phyloP scores from a whole-genome alignment of 2,797 vertebrate genomes.

The Pipistrellus nathusii region DNA sequence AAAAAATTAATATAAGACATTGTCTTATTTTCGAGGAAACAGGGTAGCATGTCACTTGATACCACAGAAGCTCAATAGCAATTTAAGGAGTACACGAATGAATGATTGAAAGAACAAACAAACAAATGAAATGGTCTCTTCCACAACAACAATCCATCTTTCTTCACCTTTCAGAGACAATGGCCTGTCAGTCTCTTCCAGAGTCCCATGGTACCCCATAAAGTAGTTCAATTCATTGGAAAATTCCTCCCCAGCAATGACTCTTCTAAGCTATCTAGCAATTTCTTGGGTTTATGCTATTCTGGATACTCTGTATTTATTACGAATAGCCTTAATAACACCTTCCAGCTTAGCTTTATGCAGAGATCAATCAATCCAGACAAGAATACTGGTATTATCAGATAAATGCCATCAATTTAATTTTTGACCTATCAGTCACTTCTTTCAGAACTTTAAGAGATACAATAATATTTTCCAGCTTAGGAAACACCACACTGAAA shows the following conservation, averaged over 20 bases:
- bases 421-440: constrained; percentile 36
- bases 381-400: neutral
- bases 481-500: constrained; percentile 33
- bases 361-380: neutral
- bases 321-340: neutral
- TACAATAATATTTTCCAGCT: constrained; percentile 59
- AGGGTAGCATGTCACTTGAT: neutral
- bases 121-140: neutral
- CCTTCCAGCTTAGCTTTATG: neutral
- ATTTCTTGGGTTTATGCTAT: neutral
- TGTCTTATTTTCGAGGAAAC: no score
- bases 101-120: neutral
- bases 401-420: constrained; percentile 49
- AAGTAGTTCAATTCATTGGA: neutral
- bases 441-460: constrained; percentile 66
- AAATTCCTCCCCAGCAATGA: neutral
- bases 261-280: neutral
- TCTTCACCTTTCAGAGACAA: neutral
- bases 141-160: neutral
- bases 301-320: neutral
- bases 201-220: fast-evolving
- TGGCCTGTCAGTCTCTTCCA: neutral
- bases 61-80: neutral
- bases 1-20: no score
- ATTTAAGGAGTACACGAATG: neutral